These are phyloP conservation scores for Asteroscopus sphinx DNA, from an alignment of 2,888 invertebrate species.

Conservation along the genomic window DNA sequence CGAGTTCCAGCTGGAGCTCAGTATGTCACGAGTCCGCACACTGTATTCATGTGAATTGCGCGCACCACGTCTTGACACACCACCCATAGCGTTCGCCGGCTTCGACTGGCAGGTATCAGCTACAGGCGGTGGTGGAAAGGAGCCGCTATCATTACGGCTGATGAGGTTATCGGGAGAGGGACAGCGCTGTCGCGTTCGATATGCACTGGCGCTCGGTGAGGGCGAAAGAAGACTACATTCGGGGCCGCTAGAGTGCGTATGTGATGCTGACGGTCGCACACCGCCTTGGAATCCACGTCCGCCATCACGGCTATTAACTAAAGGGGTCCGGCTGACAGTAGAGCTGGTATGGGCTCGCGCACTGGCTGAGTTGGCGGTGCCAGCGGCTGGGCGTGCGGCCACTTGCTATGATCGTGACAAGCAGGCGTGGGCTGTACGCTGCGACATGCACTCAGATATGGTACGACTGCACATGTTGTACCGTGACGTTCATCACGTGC, in stretches of 20 bases:
- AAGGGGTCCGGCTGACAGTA: conserved; percentile 92
- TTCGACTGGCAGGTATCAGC: conserved; percentile 95
- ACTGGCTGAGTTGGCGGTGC: conserved; percentile 87
- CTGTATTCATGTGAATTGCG: conserved; percentile 93
- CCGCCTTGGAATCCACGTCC: conserved; percentile 93
- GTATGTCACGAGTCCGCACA: conserved; percentile 93
- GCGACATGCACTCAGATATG: conserved; percentile 94
- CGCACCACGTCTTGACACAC: conserved; percentile 89
- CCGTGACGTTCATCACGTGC: conserved; percentile 94
- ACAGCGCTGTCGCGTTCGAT: conserved; percentile 93
- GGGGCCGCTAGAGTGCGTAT: conserved; percentile 92
- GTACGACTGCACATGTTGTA: conserved; percentile 93
- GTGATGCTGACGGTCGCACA: conserved; percentile 92
- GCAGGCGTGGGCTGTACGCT: conserved; percentile 94
- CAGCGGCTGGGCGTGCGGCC: conserved; percentile 89
- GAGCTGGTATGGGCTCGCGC: conserved; percentile 93
- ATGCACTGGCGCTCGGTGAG: conserved; percentile 92
- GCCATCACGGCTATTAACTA: conserved; percentile 90
- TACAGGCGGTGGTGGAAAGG: conserved; percentile 90
- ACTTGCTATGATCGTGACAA: conserved; percentile 95
- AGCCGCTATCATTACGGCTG: conserved; percentile 89
- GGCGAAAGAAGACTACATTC: conserved; percentile 92
- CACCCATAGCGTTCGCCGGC: conserved; percentile 93
- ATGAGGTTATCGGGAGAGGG: conserved; percentile 95
- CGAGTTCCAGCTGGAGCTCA: conserved; percentile 94